These are phyloP conservation scores for Arvicanthis niloticus DNA, from an alignment of 2,113 vertebrate species.

Conservation along the genomic window DNA sequence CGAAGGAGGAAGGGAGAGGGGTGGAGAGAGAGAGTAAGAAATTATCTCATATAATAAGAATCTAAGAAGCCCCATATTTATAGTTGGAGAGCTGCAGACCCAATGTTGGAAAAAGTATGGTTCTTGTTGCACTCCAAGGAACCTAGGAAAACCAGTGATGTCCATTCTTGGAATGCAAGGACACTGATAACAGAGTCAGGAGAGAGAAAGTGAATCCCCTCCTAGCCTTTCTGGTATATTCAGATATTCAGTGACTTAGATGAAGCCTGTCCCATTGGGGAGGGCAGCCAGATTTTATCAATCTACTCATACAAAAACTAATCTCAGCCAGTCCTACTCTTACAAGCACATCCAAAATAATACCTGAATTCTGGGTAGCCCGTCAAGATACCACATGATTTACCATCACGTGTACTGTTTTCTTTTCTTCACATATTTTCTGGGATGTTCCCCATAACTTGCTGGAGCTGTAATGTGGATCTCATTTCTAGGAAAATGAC, in stretches of 20 bases:
- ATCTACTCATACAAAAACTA: neutral
- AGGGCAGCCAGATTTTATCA: neutral
- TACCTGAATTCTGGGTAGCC: neutral
- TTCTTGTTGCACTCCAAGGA: neutral
- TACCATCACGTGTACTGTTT: neutral
- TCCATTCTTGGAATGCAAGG: neutral
- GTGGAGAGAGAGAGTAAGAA: neutral
- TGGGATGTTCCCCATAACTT: neutral
- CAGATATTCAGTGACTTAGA: neutral
- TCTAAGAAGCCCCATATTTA: neutral
- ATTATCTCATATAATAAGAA: neutral
- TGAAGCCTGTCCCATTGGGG: neutral
- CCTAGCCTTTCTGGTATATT: neutral
- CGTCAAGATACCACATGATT: neutral
- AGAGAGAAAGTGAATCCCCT: neutral
- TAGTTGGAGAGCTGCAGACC: neutral
- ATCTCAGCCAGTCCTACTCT: neutral
- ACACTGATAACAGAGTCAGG: neutral
- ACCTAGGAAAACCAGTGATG: neutral
- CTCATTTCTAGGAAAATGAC: constrained; percentile 32
- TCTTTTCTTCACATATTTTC: constrained; percentile 14
- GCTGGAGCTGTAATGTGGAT: neutral
- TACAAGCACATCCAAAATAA: neutral
- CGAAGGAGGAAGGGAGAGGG: neutral
- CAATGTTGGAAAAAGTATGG: neutral